phyloP scores from a whole-genome alignment of 1,140 invertebrate genomes.

The Thaumatotibia leucotreta region DNA sequence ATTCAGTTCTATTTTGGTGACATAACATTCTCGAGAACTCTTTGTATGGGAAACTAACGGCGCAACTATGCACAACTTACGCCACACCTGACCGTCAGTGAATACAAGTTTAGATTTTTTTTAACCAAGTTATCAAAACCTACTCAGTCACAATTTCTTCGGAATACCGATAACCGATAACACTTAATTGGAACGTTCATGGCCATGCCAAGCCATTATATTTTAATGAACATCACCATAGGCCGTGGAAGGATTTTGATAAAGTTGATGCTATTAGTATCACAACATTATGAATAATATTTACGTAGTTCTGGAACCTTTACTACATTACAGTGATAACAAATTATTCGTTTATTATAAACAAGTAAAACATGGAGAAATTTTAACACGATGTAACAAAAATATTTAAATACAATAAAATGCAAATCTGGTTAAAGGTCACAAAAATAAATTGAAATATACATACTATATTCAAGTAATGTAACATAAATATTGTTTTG shows the following conservation, averaged over 20 bases:
- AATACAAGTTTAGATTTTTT: not conserved
- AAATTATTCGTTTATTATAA: not conserved
- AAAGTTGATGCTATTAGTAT: not conserved
- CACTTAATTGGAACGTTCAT: not conserved
- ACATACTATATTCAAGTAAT: not conserved
- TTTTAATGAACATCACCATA: not conserved
- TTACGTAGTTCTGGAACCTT: not conserved
- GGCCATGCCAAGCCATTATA: not conserved
- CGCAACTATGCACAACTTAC: no score
- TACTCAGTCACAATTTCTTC: not conserved
- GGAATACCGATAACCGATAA: not conserved
- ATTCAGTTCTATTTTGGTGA: no score
- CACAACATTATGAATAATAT: not conserved
- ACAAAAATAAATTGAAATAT: not conserved
- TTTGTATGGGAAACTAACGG: no score
- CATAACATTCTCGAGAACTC: no score
- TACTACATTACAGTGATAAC: not conserved
- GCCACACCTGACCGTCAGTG: not conserved
- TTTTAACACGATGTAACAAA: not conserved
- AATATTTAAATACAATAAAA: not conserved
- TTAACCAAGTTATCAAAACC: not conserved
- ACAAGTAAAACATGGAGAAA: not conserved
- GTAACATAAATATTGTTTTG: not conserved
- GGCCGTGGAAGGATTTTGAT: not conserved
- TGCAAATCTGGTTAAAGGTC: constrained; percentile 10